Evolutionary conservation across 2,797 vertebrate species (phyloP), one percentile per base, ranked within the genome.

Genomic region (Todus mexicanus): DNA sequence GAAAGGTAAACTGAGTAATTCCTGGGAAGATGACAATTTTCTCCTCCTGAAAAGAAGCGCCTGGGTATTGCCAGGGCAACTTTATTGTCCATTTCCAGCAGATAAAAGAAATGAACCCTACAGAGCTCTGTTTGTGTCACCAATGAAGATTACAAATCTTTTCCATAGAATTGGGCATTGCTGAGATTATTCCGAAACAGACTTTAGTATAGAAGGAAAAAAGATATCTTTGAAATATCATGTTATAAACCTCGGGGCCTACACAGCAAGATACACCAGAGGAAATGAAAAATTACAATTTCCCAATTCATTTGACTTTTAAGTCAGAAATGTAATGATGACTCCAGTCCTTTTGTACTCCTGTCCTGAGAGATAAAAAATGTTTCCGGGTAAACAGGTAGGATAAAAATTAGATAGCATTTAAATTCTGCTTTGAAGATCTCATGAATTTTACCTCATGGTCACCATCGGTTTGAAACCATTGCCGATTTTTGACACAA

Each of bases 1-100:
- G 37, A 92, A 95, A 91, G n/a, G 73, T 84, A 92, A 93, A 91
- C 59, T 57, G 70, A 80, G 73, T 54, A 92, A 93, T 95, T 94
- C 79, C 38, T 92, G 64, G 53, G 60, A 85, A 91, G 91, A 93
- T 53, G 61, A 78, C 29, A 53, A 59, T 89, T 93, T 93, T 90
- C 66, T 94, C 25, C 48, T 94, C 59, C 64, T 71, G 85, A 86
- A 95, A 92, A 84, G 77, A 57, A 86, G 68, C 0, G 0, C 20
- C 22, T 68, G 56, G 35, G 18, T 88, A 84, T 79, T 82, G 56
- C 82, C 91, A 92, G 53, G 74, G 85, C 42, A 86, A 90, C 64
- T 93, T 88, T 88, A 85, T 89, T 94, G 76, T 70, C 71, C 4
- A 0, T 84, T 92, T 91, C 64, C 73, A 94, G 38, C 56, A 78